phyloP scores from a whole-genome alignment of 2,797 vertebrate species.

The Iguana delicatissima region DNA sequence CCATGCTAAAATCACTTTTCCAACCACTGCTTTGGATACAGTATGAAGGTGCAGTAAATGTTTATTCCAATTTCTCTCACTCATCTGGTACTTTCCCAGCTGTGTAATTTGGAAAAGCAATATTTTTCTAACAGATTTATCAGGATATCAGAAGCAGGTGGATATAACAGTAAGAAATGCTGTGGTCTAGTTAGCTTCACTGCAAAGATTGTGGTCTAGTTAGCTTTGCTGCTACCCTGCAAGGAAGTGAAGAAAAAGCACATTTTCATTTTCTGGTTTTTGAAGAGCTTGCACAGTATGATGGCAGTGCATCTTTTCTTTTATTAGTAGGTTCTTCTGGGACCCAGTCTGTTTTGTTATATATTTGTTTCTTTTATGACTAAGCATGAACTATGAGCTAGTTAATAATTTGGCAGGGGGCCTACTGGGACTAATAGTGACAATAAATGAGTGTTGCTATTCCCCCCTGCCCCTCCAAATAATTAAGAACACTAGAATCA shows the following conservation, averaged over 20 bases:
- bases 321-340: background rate
- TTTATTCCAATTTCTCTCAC: background rate
- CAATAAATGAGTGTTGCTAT: background rate
- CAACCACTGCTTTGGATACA: background rate
- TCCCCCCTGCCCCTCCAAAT: no score
- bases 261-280: background rate
- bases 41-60: background rate
- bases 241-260: background rate
- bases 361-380: no score
- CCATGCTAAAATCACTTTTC: no score
- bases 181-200: background rate
- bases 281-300: background rate
- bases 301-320: background rate
- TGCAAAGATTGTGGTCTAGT: background rate
- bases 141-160: background rate
- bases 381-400: background rate
- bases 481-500: background rate
- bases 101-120: background rate
- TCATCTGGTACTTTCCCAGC: no score
- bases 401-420: background rate
- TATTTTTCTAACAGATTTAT: background rate
- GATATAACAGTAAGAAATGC: background rate
- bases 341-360: background rate
- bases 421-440: background rate
- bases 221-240: background rate